Conservation (phyloP, 2,113 vertebrate genomes). For the Picathartes gymnocephalus region DNA sequence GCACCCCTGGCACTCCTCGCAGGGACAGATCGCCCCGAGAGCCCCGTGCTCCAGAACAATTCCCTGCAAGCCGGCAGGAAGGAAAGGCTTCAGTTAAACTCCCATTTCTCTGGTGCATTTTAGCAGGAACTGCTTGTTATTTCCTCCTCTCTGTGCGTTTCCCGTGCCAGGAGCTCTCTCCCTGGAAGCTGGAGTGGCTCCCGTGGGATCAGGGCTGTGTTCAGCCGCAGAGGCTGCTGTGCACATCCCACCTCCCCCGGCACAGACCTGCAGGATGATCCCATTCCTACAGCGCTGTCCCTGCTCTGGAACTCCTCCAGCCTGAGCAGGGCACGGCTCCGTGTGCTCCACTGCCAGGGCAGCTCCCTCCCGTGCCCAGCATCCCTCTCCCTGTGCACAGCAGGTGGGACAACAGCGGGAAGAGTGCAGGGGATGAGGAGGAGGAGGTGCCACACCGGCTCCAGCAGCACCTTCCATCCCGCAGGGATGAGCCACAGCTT, state of each 20-base stretch:
- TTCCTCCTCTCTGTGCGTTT: neutral
- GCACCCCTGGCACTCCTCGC: neutral
- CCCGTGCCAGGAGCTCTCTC: neutral
- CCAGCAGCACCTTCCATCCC: neutral
- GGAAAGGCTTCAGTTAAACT: neutral
- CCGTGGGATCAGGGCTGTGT: neutral
- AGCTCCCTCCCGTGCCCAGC: neutral
- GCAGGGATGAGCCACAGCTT: neutral
- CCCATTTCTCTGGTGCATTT: accelerated
- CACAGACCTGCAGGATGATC: neutral
- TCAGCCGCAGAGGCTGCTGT: neutral
- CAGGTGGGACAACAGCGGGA: no score
- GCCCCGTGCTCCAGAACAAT: neutral
- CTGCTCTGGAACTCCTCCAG: neutral
- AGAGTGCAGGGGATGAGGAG: no score
- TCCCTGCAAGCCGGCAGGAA: neutral
- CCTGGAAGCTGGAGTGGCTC: neutral
- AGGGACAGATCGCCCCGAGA: neutral
- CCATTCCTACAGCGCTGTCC: neutral
- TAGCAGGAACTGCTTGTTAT: neutral
- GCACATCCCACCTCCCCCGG: neutral
- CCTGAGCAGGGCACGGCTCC: accelerated
- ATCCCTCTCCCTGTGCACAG: neutral
- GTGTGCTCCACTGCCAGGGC: neutral
- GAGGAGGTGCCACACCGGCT: neutral